These are phyloP conservation scores for Crematogaster levior DNA, from an alignment of 2,888 invertebrate genomes.

Conservation along the genomic window DNA sequence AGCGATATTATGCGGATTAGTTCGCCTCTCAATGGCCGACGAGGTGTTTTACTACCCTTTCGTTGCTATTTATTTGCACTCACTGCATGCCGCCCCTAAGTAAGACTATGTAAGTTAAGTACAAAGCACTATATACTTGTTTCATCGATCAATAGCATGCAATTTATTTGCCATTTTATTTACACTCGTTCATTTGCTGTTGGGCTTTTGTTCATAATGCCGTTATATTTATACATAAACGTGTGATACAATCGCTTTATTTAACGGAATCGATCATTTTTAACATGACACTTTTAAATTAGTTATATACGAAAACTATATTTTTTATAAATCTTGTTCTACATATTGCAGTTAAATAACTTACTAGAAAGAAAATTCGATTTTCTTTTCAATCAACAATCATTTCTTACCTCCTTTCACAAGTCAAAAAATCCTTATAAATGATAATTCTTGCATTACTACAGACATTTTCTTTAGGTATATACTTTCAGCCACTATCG, in stretches of 20 bases:
- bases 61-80: constrained; percentile 48
- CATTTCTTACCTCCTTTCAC: background rate
- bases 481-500: background rate
- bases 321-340: background rate
- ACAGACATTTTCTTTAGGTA: too few species aligned
- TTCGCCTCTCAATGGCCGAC: constrained; percentile 45
- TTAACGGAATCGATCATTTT: background rate
- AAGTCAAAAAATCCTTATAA: too few species aligned
- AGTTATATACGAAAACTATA: background rate
- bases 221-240: background rate
- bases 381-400: background rate
- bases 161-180: constrained; percentile 12
- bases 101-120: constrained; percentile 31
- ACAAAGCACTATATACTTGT: constrained; percentile 31
- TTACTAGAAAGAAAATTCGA: background rate
- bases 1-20: constrained; percentile 56
- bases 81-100: constrained; percentile 31
- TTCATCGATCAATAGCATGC: constrained; percentile 27
- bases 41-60: constrained; percentile 50
- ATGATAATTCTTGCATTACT: background rate
- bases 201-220: background rate
- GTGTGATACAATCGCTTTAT: background rate
- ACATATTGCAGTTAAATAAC: background rate
- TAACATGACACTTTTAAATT: background rate
- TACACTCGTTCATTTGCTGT: constrained; percentile 17